A percentile compares a stretch with the other conserved stretches of the same genome.
Conservation (phyloP, 2,797 vertebrate species). For the Dryobates pubescens region DNA sequence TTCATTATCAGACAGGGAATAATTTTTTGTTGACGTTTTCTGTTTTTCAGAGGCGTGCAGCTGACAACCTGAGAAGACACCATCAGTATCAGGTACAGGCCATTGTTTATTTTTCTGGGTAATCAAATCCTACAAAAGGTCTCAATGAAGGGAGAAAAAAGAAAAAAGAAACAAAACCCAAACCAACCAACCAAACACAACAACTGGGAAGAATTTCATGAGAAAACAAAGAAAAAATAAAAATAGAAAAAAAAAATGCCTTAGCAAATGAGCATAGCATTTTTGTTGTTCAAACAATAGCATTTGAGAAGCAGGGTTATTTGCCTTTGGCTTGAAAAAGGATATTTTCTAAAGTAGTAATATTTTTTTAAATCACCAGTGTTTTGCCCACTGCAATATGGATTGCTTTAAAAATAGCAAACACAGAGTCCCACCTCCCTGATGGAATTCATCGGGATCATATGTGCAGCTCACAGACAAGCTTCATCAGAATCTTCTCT, state of each 20-base stretch:
- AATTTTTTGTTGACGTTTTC: background rate
- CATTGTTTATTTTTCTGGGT: background rate
- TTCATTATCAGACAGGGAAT: background rate
- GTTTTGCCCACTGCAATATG: background rate
- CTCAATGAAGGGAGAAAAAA: background rate
- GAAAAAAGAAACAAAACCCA: no score
- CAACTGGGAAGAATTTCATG: accelerated
- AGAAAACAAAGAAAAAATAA: background rate
- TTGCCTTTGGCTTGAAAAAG: background rate
- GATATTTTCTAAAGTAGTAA: background rate
- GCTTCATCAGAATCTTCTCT: background rate
- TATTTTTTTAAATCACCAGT: background rate
- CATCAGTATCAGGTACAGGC: slow-evolving; percentile 92
- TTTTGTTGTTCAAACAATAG: background rate
- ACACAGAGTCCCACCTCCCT: background rate
- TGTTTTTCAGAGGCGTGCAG: slow-evolving; percentile 87
- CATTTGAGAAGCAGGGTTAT: background rate
- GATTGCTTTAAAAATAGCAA: background rate
- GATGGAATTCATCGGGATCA: background rate
- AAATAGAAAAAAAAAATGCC: background rate
- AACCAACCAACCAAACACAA: background rate
- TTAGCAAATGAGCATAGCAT: background rate
- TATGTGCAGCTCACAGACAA: background rate
- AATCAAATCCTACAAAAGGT: background rate
- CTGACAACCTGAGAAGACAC: slow-evolving; percentile 90